Conservation (phyloP, 2,888 invertebrate genomes). For the Osmoderma eremita region DNA sequence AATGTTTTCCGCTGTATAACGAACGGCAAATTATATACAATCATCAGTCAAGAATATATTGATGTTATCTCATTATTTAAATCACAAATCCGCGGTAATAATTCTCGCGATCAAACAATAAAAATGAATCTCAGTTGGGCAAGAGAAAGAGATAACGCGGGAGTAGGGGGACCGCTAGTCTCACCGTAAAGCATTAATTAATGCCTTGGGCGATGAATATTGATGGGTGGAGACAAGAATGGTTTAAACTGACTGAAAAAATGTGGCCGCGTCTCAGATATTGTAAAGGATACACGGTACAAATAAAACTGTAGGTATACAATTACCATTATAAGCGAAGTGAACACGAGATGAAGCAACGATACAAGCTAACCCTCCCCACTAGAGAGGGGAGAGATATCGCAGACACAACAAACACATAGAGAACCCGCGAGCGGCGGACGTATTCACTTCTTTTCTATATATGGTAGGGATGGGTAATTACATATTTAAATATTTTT, state of each 20-base stretch:
- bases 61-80: slow-evolving; percentile 40
- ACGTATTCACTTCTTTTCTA: slow-evolving; percentile 41
- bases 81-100: slow-evolving; percentile 39
- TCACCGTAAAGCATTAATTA: slow-evolving; percentile 40
- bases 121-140: slow-evolving; percentile 33
- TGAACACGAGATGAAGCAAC: slow-evolving; percentile 44
- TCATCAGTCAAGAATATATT: slow-evolving; percentile 37
- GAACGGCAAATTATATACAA: slow-evolving; percentile 36
- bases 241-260: slow-evolving; percentile 43
- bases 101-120: slow-evolving; percentile 37
- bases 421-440: slow-evolving; percentile 37
- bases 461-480: slow-evolving; percentile 43
- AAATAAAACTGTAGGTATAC: slow-evolving; percentile 43
- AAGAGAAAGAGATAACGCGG: slow-evolving; percentile 21
- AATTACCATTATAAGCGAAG: slow-evolving; percentile 45
- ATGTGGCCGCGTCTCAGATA: slow-evolving; percentile 42
- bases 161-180: slow-evolving; percentile 32
- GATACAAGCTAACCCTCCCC: slow-evolving; percentile 44
- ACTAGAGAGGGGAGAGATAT: slow-evolving; percentile 38
- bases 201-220: slow-evolving; percentile 42
- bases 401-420: slow-evolving; percentile 40
- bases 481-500: slow-evolving; percentile 43
- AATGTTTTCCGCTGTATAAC: slow-evolving; percentile 24
- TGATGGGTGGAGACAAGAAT: slow-evolving; percentile 42
- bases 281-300: slow-evolving; percentile 42